A percentile compares a stretch with the other conserved stretches of the same genome.
Evolutionary conservation across 2,888 invertebrate species (phyloP).

Genomic region (Nephrotoma appendiculata): DNA sequence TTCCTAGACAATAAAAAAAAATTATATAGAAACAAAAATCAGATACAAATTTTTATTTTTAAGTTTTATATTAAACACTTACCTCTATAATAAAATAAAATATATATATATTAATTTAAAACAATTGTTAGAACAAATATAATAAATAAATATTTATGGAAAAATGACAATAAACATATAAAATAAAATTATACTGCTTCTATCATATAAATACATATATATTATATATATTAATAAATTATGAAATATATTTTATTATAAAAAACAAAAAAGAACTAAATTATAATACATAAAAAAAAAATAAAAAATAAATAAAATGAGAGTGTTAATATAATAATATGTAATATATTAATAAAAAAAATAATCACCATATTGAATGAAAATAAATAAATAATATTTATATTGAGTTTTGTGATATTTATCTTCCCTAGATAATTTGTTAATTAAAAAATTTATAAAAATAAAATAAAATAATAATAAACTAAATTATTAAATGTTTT

Average conservation of each 20-base stretch:
- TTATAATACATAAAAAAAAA: neutral
- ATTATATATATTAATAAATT: neutral
- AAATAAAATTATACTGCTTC: neutral
- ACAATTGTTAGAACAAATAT: neutral
- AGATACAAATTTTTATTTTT: neutral
- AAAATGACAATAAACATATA: neutral
- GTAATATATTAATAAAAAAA: neutral
- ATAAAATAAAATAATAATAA: neutral
- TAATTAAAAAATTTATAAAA: neutral
- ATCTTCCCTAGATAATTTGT: neutral
- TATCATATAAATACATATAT: neutral
- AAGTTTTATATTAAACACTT: neutral
- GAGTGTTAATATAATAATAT: neutral
- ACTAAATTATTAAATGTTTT: neutral
- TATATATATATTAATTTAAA: neutral
- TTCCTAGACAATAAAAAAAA: neutral
- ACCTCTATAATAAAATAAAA: neutral
- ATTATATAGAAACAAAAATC: neutral
- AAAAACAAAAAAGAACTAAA: neutral
- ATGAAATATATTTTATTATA: neutral
- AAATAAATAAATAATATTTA: neutral
- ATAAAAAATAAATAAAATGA: neutral
- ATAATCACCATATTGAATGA: neutral
- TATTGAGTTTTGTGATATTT: neutral
- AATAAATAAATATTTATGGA: conserved; percentile 4